phyloP scores from a whole-genome alignment of 2,113 vertebrate species.

The Nyctereutes procyonoides region DNA sequence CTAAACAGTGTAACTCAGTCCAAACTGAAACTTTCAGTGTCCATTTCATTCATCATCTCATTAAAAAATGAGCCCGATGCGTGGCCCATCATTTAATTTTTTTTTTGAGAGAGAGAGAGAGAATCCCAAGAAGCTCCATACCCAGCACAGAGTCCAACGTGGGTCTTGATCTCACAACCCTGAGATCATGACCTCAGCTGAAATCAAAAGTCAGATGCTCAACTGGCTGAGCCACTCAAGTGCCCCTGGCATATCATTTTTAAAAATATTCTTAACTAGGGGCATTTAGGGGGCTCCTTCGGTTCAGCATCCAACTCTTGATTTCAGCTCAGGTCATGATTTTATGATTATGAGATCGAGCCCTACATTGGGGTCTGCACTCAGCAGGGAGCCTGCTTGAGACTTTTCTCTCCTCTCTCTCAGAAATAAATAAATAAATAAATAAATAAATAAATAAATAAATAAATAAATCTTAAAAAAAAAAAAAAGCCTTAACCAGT shows the following conservation, averaged over 20 bases:
- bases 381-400: neutral
- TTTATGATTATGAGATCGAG: neutral
- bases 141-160: neutral
- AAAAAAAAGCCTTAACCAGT: neutral
- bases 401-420: neutral
- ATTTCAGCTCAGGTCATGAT: neutral
- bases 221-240: neutral
- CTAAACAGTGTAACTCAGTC: neutral
- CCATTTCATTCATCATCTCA: neutral
- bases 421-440: neutral
- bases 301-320: neutral
- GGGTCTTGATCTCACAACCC: neutral
- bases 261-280: neutral
- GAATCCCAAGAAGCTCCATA: neutral
- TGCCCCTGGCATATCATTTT: neutral
- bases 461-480: neutral
- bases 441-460: neutral
- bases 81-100: neutral
- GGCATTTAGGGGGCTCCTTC: neutral
- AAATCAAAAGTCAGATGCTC: neutral
- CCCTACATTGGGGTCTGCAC: neutral
- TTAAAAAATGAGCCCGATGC: neutral
- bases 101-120: neutral
- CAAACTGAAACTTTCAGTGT: neutral
- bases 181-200: neutral